phyloP scores from a whole-genome alignment of 2,888 invertebrate genomes.

The Perizoma flavofasciatum region DNA sequence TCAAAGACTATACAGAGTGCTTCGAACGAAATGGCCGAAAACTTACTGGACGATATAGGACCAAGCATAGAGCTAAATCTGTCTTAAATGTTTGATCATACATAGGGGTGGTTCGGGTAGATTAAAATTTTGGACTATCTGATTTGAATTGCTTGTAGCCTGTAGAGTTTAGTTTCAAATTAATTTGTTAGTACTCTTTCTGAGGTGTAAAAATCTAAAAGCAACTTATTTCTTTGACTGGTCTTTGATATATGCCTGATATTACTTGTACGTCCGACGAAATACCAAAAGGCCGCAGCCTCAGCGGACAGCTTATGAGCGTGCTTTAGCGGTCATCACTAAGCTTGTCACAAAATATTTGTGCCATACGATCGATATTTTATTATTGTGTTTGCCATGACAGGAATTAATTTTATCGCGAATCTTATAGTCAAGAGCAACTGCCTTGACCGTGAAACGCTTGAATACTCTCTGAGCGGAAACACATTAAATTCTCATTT shows the following conservation, averaged over 20 bases:
- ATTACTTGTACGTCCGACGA: constrained; percentile 1
- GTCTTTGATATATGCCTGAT: too few relatives aligned
- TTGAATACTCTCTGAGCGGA: constrained; percentile 22
- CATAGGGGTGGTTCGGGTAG: too few relatives aligned
- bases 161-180: too few relatives aligned
- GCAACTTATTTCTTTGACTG: too few relatives aligned
- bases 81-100: too few relatives aligned
- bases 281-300: constrained; percentile 6
- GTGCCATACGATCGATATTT: constrained; percentile 33
- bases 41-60: too few relatives aligned
- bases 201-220: too few relatives aligned
- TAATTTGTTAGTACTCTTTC: too few relatives aligned
- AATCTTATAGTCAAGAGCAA: constrained; percentile 21
- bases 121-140: too few relatives aligned
- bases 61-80: too few relatives aligned
- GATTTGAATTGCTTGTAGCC: too few relatives aligned
- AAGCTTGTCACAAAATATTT: constrained; percentile 51
- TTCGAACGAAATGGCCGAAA: too few relatives aligned
- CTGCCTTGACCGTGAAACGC: constrained; percentile 27
- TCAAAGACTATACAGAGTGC: not conserved
- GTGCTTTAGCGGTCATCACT: constrained; percentile 56
- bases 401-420: constrained; percentile 21
- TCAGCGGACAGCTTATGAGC: constrained; percentile 14
- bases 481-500: constrained; percentile 26
- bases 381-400: constrained; percentile 22